phyloP scores from a whole-genome alignment of 2,113 vertebrate genomes.

The Ctenodactylus gundi region DNA sequence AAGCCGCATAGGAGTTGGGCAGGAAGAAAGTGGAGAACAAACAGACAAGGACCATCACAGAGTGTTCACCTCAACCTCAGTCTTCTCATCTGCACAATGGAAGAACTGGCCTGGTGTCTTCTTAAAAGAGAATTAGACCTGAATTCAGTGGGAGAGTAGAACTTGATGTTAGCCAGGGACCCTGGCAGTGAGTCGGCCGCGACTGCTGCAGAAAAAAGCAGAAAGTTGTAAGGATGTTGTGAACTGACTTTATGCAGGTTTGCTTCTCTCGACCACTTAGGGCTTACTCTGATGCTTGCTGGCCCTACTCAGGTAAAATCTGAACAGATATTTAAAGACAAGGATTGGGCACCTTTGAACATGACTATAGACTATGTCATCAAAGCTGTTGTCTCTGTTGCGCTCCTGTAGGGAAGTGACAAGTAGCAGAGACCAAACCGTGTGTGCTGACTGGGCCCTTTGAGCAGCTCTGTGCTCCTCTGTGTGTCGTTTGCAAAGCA shows the following conservation, averaged over 20 bases:
- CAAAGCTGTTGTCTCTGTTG: slow-evolving; percentile 43
- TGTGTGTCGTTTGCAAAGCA: background rate
- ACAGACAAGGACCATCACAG: background rate
- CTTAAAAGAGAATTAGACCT: background rate
- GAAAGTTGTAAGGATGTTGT: background rate
- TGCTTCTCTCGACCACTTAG: background rate
- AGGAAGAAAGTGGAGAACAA: background rate
- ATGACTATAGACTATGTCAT: slow-evolving; percentile 36
- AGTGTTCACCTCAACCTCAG: background rate
- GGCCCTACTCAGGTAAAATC: background rate
- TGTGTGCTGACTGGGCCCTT: background rate
- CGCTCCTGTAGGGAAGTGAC: background rate
- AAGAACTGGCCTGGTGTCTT: background rate
- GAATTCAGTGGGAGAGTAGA: background rate
- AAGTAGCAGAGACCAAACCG: slow-evolving; percentile 7
- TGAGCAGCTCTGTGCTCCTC: background rate
- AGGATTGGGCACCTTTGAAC: background rate
- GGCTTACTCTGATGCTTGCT: background rate
- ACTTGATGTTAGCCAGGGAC: background rate
- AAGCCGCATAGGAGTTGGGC: background rate
- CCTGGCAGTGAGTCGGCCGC: background rate
- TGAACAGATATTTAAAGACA: slow-evolving; percentile 10
- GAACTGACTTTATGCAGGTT: background rate
- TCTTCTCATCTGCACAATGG: background rate
- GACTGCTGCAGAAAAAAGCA: background rate